Evolutionary conservation across 1,140 invertebrate species (phyloP).

Genomic region (Halesus radiatus): DNA sequence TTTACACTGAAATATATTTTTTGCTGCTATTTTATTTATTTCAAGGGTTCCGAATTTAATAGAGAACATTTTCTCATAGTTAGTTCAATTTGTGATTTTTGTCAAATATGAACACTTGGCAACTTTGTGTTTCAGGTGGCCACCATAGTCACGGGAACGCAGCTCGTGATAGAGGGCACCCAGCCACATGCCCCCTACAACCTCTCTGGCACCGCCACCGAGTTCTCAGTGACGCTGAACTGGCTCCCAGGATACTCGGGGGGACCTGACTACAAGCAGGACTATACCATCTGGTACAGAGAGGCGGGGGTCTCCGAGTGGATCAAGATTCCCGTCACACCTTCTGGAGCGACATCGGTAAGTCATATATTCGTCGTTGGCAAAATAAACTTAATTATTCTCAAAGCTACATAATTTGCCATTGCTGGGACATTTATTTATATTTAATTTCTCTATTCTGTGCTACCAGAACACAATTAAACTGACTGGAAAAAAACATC

Average conservation of each 20-base stretch:
- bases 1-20: no score
- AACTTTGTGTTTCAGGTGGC: conserved; percentile 74
- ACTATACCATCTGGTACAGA: conserved; percentile 93
- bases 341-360: conserved; percentile 85
- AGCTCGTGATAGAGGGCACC: conserved; percentile 94
- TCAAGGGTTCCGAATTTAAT: no score
- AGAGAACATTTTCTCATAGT: no score
- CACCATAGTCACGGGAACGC: conserved; percentile 89
- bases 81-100: no score
- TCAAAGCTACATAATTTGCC: neutral
- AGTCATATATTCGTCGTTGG: conserved; percentile 23
- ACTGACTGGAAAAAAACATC: no score
- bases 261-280: conserved; percentile 93
- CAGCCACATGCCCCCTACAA: conserved; percentile 97
- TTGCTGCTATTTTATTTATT: no score
- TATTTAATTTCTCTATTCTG: no score
- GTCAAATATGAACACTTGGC: no score
- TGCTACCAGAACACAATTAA: no score
- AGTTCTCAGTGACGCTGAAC: conserved; percentile 89
- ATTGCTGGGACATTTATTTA: no score
- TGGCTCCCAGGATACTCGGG: conserved; percentile 97
- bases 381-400: neutral
- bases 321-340: conserved; percentile 94
- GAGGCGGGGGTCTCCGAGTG: conserved; percentile 87
- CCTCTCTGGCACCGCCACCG: conserved; percentile 86